These are phyloP conservation scores for Lonchura striata DNA, from an alignment of 2,113 vertebrate genomes.

Conservation along the genomic window DNA sequence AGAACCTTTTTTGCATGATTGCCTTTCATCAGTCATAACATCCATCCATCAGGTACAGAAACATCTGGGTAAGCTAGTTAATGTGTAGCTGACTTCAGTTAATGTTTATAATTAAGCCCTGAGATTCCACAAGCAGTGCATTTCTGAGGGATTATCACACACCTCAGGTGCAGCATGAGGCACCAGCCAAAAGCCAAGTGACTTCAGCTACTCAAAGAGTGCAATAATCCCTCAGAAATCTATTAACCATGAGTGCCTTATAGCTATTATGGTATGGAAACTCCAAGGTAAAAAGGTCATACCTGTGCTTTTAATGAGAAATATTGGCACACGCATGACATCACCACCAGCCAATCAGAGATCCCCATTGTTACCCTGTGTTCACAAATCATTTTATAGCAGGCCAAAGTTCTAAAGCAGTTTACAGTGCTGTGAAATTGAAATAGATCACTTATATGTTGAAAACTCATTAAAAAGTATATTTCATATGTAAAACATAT, in stretches of 20 bases:
- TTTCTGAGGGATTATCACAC: constrained; percentile 59
- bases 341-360: constrained; percentile 46
- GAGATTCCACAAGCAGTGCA: constrained; percentile 46
- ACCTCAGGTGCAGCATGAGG: constrained; percentile 55
- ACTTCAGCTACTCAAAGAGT: constrained; percentile 50
- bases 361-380: not conserved
- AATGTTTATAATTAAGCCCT: constrained; percentile 56
- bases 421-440: not conserved
- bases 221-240: constrained; percentile 62
- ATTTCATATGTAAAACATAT: not conserved
- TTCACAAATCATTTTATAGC: constrained; percentile 12
- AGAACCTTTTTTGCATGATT: not conserved
- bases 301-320: constrained; percentile 61
- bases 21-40: constrained; percentile 54
- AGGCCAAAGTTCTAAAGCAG: not conserved
- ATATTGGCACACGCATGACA: constrained; percentile 48
- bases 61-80: constrained; percentile 51
- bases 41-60: constrained; percentile 46
- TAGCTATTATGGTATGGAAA: constrained; percentile 47
- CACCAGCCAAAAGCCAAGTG: constrained; percentile 31
- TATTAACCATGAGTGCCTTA: constrained; percentile 26
- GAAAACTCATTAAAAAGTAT: not conserved
- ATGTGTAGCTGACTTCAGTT: constrained; percentile 38
- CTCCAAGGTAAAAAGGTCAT: constrained; percentile 65
- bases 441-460: not conserved